phyloP scores from a whole-genome alignment of 1,140 invertebrate species.

The Adoxophyes honmai region DNA sequence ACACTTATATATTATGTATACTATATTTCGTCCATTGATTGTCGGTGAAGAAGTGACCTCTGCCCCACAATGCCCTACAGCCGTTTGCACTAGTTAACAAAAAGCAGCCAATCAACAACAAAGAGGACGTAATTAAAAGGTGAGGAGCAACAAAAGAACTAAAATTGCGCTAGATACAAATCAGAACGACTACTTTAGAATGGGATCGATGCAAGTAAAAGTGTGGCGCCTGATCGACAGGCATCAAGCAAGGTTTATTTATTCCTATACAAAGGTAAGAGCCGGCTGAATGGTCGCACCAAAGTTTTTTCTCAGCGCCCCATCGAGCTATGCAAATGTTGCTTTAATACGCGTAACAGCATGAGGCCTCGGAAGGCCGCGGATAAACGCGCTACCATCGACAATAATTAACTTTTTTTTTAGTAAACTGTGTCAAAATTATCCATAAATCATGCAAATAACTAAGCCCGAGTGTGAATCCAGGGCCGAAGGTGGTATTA shows the following conservation, averaged over 20 bases:
- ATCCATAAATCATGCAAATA: too few relatives aligned
- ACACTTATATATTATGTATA: too few relatives aligned
- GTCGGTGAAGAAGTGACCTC: background rate
- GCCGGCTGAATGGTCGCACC: conserved; percentile 35
- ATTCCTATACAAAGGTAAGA: conserved; percentile 43
- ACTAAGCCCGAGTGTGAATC: too few relatives aligned
- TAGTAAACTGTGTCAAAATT: too few relatives aligned
- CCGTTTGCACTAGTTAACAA: background rate
- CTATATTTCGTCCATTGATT: background rate
- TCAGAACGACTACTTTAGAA: conserved; percentile 43
- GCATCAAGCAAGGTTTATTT: conserved; percentile 42
- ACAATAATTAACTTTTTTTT: conserved; percentile 31
- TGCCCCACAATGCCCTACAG: background rate
- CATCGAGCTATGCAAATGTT: conserved; percentile 54
- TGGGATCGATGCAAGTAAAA: conserved; percentile 55
- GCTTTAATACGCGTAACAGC: conserved; percentile 39
- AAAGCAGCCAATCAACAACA: conserved; percentile 17
- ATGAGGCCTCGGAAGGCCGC: conserved; percentile 36
- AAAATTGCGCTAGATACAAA: conserved; percentile 38
- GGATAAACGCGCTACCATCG: conserved; percentile 44
- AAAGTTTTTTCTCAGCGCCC: conserved; percentile 35
- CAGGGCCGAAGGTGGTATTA: too few relatives aligned
- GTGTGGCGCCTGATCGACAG: conserved; percentile 56
- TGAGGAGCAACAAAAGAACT: conserved; percentile 18
- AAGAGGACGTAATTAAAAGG: conserved; percentile 29